These are phyloP conservation scores for Punctoribates punctum DNA, from an alignment of 2,888 invertebrate genomes.

Conservation along the genomic window DNA sequence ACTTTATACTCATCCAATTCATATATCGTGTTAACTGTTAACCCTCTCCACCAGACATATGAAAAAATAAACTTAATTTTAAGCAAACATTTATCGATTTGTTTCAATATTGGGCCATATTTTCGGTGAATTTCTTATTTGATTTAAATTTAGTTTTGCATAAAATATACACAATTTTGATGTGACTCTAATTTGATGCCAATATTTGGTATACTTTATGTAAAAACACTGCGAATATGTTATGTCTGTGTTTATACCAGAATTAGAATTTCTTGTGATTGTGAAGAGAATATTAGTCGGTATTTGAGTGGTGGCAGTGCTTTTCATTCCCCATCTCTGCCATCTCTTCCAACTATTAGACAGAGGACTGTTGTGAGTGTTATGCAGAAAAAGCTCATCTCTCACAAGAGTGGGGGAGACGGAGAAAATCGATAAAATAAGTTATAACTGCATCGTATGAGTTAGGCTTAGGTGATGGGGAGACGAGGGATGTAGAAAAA, in stretches of 20 bases:
- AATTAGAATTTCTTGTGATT: neutral
- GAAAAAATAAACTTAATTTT: constrained; percentile 16
- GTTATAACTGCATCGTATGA: constrained; percentile 3
- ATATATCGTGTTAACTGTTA: constrained; percentile 8
- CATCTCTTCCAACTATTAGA: constrained; percentile 11
- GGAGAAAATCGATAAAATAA: constrained; percentile 29
- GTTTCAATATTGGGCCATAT: constrained; percentile 8
- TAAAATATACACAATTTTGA: constrained; percentile 3
- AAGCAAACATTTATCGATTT: constrained; percentile 12
- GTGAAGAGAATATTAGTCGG: neutral
- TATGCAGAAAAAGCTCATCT: constrained; percentile 27
- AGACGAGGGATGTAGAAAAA: neutral
- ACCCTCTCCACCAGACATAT: neutral
- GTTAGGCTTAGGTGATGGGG: constrained; percentile 29
- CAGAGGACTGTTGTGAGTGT: constrained; percentile 19
- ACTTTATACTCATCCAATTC: constrained; percentile 18
- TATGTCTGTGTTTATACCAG: neutral
- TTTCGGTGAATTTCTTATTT: neutral
- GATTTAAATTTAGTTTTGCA: neutral
- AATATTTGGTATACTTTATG: neutral
- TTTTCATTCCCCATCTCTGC: constrained; percentile 23
- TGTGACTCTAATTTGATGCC: neutral
- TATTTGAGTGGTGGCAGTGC: neutral
- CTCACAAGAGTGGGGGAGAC: neutral
- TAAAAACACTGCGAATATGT: neutral